These are phyloP conservation scores for Agelaius phoeniceus DNA, from an alignment of 2,113 vertebrate species.

Conservation along the genomic window DNA sequence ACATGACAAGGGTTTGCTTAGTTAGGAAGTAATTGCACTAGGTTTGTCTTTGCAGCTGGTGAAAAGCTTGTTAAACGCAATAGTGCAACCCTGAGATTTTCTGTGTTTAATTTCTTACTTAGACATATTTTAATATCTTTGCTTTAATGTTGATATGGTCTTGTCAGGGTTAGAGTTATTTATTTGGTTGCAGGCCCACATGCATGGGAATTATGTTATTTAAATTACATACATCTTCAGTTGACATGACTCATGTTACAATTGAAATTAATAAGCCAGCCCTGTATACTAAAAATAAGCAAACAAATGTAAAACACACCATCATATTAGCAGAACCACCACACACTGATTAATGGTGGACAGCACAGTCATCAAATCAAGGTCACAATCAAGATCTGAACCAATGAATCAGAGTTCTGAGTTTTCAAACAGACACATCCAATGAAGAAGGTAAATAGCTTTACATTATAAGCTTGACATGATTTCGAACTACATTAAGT, in stretches of 20 bases:
- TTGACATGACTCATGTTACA: neutral
- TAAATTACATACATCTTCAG: neutral
- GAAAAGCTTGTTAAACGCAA: slow-evolving; percentile 9
- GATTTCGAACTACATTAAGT: neutral
- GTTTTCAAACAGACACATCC: neutral
- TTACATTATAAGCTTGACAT: neutral
- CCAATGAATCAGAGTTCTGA: neutral
- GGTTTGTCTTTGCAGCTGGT: neutral
- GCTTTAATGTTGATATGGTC: neutral
- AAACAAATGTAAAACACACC: neutral
- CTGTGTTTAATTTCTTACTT: slow-evolving; percentile 13
- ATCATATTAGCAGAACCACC: neutral
- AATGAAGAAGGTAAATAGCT: neutral
- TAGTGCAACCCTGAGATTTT: neutral
- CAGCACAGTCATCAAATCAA: slow-evolving; percentile 1
- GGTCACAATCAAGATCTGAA: neutral
- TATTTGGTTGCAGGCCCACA: neutral
- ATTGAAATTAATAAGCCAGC: neutral
- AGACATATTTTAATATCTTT: neutral
- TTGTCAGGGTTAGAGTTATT: neutral
- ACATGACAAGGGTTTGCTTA: slow-evolving; percentile 4
- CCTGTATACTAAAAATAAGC: neutral
- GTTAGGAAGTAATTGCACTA: neutral
- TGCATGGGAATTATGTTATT: neutral
- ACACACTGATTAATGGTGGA: neutral